Conservation (phyloP, 2,888 invertebrate genomes). For the Alloscopus bannaensis region DNA sequence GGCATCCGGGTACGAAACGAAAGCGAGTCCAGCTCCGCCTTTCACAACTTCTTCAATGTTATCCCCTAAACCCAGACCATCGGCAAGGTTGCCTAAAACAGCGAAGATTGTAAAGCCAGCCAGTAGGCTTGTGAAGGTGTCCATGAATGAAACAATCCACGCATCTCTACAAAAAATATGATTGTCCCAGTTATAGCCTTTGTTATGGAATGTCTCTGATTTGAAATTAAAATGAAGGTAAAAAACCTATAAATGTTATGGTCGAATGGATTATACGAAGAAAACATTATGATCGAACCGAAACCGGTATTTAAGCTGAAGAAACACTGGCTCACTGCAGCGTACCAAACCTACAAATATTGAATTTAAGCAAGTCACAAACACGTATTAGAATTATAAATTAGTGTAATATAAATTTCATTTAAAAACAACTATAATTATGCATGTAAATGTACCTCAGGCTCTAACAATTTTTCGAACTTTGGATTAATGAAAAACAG, state of each 20-base stretch:
- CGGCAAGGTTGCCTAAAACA: slow-evolving; percentile 87
- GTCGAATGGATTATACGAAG: slow-evolving; percentile 83
- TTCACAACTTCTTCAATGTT: slow-evolving; percentile 81
- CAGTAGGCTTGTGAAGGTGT: slow-evolving; percentile 87
- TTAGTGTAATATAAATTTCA: neutral
- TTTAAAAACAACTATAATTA: neutral
- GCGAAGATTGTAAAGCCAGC: slow-evolving; percentile 87
- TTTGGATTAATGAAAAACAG: slow-evolving; percentile 87
- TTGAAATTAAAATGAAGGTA: neutral
- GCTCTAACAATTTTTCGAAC: slow-evolving; percentile 84
- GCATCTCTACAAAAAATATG: slow-evolving; percentile 80
- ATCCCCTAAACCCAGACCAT: slow-evolving; percentile 78
- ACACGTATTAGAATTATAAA: neutral
- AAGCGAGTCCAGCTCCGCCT: slow-evolving; percentile 87
- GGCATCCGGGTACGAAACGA: slow-evolving; percentile 90
- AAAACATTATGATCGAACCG: slow-evolving; percentile 68
- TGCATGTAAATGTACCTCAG: slow-evolving; percentile 77
- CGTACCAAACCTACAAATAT: slow-evolving; percentile 82
- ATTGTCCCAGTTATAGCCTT: neutral
- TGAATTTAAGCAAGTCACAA: neutral
- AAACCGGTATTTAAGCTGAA: slow-evolving; percentile 82
- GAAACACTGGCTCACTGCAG: slow-evolving; percentile 87
- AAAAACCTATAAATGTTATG: slow-evolving; percentile 83
- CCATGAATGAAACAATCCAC: slow-evolving; percentile 86
- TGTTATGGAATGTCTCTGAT: neutral